A percentile compares a stretch with the other conserved stretches of the same genome.
Conservation (phyloP, 2,888 invertebrate species). For the Drosophila stalkeri region DNA sequence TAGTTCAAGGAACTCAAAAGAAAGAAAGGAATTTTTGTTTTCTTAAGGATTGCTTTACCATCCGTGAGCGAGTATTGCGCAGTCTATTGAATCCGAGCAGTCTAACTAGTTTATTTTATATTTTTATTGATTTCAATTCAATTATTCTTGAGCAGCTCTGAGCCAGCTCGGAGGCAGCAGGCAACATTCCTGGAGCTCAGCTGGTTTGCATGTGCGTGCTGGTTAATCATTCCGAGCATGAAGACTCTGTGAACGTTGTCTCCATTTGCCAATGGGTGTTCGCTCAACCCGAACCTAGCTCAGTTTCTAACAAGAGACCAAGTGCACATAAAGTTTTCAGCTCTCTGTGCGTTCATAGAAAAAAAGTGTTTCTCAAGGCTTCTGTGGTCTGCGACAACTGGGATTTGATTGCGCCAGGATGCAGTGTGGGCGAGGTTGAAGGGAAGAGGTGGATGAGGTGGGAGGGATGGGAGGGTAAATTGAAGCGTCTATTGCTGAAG, state of each 20-base stretch:
- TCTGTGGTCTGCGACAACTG: conserved; percentile 50
- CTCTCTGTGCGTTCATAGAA: conserved; percentile 40
- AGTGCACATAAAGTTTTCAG: conserved; percentile 53
- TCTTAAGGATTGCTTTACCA: no score
- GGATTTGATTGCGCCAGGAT: conserved; percentile 43
- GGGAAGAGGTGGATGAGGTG: conserved; percentile 7
- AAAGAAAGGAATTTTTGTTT: no score
- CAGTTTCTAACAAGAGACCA: background rate
- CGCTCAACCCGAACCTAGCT: background rate
- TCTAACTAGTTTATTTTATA: conserved; percentile 11
- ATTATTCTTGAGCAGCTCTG: conserved; percentile 48
- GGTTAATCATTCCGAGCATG: conserved; percentile 62
- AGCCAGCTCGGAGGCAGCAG: conserved; percentile 35
- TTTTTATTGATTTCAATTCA: conserved; percentile 68
- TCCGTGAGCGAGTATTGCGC: background rate
- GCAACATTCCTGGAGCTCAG: conserved; percentile 38
- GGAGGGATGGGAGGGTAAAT: conserved; percentile 29
- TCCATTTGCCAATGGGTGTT: conserved; percentile 60
- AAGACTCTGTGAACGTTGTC: conserved; percentile 29
- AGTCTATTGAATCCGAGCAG: background rate
- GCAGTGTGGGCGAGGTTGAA: background rate
- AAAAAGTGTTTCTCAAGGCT: conserved; percentile 46
- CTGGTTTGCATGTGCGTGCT: conserved; percentile 44
- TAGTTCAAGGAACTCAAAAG: background rate
- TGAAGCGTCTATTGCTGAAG: conserved; percentile 50